Percentiles rank a stretch among this genome's conserved stretches.
Evolutionary conservation across 2,113 vertebrate species (phyloP).

Genomic region (Sylvilagus bachmani): DNA sequence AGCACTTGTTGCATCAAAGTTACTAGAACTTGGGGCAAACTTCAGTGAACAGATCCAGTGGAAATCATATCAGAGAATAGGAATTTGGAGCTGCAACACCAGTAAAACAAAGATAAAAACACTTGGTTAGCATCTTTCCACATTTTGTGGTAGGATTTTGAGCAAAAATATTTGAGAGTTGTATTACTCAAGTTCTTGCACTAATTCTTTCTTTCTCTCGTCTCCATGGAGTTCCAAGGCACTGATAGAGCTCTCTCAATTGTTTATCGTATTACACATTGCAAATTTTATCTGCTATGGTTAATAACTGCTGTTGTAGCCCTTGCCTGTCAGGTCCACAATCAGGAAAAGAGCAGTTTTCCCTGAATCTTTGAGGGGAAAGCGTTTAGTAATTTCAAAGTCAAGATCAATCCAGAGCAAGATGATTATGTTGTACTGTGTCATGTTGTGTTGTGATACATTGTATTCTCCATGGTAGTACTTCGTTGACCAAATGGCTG

Average conservation of each 20-base stretch:
- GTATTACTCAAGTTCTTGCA: background rate
- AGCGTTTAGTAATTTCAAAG: constrained; percentile 40
- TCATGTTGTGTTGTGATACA: background rate
- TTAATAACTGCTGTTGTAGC: background rate
- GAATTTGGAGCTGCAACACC: background rate
- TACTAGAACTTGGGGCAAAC: background rate
- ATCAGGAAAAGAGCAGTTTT: background rate
- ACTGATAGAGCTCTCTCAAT: background rate
- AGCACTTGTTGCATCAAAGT: background rate
- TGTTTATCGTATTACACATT: background rate
- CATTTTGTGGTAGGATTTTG: background rate
- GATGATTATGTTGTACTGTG: background rate
- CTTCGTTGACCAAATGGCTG: background rate
- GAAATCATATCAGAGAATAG: background rate
- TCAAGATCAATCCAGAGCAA: background rate
- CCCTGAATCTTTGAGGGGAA: background rate
- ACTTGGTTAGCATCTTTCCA: background rate
- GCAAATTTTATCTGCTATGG: background rate
- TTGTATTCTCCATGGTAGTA: background rate
- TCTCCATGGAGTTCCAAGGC: background rate
- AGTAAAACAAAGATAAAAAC: background rate
- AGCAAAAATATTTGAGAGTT: background rate
- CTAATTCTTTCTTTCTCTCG: background rate
- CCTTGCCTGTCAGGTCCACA: background rate
- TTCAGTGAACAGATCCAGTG: background rate